Evolutionary conservation across 2,113 vertebrate species (phyloP).

Genomic region (Zosterops borbonicus): DNA sequence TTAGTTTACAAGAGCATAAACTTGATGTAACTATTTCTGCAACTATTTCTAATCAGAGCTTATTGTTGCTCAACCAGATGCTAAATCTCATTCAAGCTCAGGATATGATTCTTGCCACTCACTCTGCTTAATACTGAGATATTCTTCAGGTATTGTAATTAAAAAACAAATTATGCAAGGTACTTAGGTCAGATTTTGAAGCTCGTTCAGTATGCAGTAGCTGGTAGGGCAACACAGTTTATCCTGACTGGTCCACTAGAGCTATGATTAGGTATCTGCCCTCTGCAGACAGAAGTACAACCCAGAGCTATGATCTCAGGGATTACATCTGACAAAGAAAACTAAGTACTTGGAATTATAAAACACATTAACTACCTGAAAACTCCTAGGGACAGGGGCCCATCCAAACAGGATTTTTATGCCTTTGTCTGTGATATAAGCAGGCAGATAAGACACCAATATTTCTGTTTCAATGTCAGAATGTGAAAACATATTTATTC

Average conservation of each 20-base stretch:
- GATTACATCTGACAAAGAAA: neutral
- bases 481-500: neutral
- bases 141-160: neutral
- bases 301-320: neutral
- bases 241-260: neutral
- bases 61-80: accelerated
- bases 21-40: neutral
- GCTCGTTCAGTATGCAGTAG: neutral
- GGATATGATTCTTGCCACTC: neutral
- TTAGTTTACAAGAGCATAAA: neutral
- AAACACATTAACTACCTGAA: neutral
- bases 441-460: neutral
- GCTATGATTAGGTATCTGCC: neutral
- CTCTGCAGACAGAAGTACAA: neutral
- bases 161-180: neutral
- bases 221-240: neutral
- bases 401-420: neutral
- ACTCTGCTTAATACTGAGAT: neutral
- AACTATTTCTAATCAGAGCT: neutral
- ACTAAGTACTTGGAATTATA: neutral
- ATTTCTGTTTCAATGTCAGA: neutral
- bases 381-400: accelerated
- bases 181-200: neutral
- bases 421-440: neutral
- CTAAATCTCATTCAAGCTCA: neutral